Conservation (phyloP, 2,888 invertebrate genomes). For the Archips xylosteana region DNA sequence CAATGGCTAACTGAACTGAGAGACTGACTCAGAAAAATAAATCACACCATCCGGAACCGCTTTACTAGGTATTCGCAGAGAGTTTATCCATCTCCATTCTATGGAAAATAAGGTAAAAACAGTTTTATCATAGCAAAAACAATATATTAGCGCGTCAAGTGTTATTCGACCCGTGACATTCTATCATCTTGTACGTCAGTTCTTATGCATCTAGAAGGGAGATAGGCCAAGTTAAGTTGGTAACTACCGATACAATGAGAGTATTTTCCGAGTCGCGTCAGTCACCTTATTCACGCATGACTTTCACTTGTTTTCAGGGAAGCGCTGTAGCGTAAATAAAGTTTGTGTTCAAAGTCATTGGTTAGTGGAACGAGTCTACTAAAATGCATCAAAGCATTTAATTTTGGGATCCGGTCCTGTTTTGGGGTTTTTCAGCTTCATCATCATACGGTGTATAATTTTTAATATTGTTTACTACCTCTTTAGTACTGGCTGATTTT, state of each 20-base stretch:
- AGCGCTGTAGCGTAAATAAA: slow-evolving; percentile 3
- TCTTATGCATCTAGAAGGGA: background rate
- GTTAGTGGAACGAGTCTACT: background rate
- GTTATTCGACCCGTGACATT: slow-evolving; percentile 2
- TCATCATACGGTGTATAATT: no score
- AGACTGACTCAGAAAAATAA: background rate
- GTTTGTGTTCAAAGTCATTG: background rate
- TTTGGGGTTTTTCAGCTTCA: background rate
- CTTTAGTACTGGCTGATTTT: no score
- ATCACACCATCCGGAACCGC: background rate
- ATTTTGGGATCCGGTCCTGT: background rate
- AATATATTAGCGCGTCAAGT: slow-evolving; percentile 10
- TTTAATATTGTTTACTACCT: no score
- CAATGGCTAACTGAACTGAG: background rate
- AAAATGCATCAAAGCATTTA: background rate
- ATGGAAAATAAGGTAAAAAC: slow-evolving; percentile 20
- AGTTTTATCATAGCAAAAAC: slow-evolving; percentile 16
- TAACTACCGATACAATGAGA: slow-evolving; percentile 8
- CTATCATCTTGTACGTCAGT: background rate
- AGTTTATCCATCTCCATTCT: slow-evolving; percentile 14
- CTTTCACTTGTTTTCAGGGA: slow-evolving; percentile 15
- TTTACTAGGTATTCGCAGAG: background rate
- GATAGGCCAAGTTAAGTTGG: background rate
- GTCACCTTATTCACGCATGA: slow-evolving; percentile 20
- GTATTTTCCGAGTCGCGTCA: slow-evolving; percentile 16